Evolutionary conservation across 2,113 vertebrate species (phyloP), one percentile per base, ranked within the genome.

Genomic region (Potamarius usumacintae): DNA sequence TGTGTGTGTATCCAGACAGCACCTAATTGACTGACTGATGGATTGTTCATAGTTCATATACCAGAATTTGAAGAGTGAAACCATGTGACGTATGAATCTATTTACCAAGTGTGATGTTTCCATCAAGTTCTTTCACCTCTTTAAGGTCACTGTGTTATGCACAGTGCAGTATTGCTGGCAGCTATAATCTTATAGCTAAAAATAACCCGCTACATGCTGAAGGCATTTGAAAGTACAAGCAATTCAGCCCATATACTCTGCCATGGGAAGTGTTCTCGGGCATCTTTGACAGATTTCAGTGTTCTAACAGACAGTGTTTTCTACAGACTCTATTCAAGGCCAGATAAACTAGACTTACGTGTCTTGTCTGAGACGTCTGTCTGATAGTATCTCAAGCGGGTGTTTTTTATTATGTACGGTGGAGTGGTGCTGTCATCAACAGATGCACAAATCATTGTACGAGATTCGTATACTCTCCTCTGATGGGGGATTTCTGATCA

Each of bases 401-500:
- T 30, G 52, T 57, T 7, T 79, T 42, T 42, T 42, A 42, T 42
- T 42, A 42, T 42, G 9, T 79, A 18, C 8, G 4, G 42, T 48
- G 42, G 8, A 74, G 71, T 25, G 42, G 42, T 74, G 8, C 71
- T 71, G 67, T 34, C 27, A 34, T 17, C 18, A 76, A 76, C 42
- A 53, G 20, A 77, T 53, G 11, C 1, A 77, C 9, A 25, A 53
- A 15, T 53, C 22, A 53, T 27, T 27, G 25, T 81, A 58, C 22
- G 48, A 77, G 42, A 20, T 74, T 74, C 20, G 50, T 20, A 22
- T 4, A 14, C 6, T n/a, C 48, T 77, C 11, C 0, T 5, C 48
- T 53, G 42, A 74, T 50, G 34, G 42, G 22, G 48, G 22, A 77
- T 77, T 77, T 53, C 74, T 77, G 74, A 77, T 53, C 74, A 77